Evolutionary conservation across 2,888 invertebrate genomes (phyloP).

Genomic region (Aproaerema taeniolella): DNA sequence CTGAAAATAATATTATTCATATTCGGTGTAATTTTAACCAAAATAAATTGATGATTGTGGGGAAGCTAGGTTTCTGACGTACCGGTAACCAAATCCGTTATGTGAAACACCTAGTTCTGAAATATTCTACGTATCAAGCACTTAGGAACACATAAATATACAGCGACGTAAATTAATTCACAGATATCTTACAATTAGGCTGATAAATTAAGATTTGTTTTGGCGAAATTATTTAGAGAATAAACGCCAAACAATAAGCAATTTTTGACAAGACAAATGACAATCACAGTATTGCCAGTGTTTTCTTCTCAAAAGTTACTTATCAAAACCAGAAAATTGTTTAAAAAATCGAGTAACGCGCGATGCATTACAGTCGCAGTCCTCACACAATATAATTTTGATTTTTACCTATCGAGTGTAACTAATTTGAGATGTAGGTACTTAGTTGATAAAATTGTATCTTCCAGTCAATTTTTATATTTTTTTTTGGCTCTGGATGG

Average conservation of each 20-base stretch:
- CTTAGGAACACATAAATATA: slow-evolving; percentile 29
- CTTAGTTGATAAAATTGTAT: no score
- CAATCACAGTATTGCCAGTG: slow-evolving; percentile 14
- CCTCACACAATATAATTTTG: no score
- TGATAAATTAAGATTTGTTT: slow-evolving; percentile 62
- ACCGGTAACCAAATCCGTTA: slow-evolving; percentile 72
- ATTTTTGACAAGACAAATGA: slow-evolving; percentile 25
- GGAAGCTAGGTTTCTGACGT: slow-evolving; percentile 46
- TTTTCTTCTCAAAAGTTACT: neutral
- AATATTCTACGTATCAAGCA: slow-evolving; percentile 46
- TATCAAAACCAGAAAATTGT: no score
- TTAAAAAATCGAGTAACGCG: no score
- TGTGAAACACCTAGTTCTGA: slow-evolving; percentile 48
- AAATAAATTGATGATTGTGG: slow-evolving; percentile 34
- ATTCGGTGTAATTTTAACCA: slow-evolving; percentile 16
- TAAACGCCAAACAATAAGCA: slow-evolving; percentile 41
- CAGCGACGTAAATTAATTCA: slow-evolving; percentile 29
- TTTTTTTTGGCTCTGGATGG: no score
- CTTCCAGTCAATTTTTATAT: no score
- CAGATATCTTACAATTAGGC: slow-evolving; percentile 35
- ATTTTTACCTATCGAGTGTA: no score
- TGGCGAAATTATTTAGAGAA: slow-evolving; percentile 26
- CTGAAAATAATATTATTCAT: slow-evolving; percentile 30
- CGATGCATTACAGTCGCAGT: no score
- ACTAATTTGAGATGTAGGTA: no score